phyloP scores from a whole-genome alignment of 2,888 invertebrate species.

The Nephrotoma flavescens region DNA sequence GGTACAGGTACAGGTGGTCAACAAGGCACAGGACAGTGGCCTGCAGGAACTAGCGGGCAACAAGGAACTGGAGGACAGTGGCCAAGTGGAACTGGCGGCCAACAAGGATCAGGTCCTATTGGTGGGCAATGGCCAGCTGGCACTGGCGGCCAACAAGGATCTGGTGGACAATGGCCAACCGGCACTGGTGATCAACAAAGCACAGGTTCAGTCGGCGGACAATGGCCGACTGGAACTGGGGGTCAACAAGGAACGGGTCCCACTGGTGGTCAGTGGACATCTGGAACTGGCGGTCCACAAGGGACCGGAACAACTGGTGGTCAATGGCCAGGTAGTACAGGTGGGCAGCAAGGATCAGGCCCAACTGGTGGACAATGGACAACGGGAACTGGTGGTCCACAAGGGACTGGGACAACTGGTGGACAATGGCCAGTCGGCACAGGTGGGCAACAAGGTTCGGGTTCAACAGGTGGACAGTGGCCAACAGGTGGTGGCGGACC shows the following conservation, averaged over 20 bases:
- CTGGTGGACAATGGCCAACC: conserved; percentile 9
- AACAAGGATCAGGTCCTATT: background rate
- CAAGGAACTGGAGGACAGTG: background rate
- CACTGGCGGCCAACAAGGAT: conserved; percentile 7
- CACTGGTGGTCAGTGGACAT: background rate
- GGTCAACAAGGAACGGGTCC: background rate
- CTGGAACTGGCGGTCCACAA: background rate
- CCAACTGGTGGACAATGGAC: background rate
- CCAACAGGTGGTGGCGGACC: background rate
- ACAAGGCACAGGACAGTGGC: background rate
- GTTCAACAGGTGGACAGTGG: background rate
- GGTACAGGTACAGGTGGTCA: background rate
- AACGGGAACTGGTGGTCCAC: background rate
- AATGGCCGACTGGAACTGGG: background rate
- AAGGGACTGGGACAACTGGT: background rate
- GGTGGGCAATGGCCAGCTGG: background rate
- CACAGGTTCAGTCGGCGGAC: background rate
- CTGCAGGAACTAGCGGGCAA: background rate
- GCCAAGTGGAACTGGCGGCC: conserved; percentile 1
- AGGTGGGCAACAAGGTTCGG: background rate
- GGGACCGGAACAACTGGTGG: background rate
- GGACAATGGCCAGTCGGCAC: background rate
- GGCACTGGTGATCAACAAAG: conserved; percentile 9
- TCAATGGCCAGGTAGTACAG: background rate
- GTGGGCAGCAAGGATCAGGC: background rate